Evolutionary conservation across 2,888 invertebrate species (phyloP), one percentile per base, ranked within the genome.

Genomic region (Chrysolina haemoptera): DNA sequence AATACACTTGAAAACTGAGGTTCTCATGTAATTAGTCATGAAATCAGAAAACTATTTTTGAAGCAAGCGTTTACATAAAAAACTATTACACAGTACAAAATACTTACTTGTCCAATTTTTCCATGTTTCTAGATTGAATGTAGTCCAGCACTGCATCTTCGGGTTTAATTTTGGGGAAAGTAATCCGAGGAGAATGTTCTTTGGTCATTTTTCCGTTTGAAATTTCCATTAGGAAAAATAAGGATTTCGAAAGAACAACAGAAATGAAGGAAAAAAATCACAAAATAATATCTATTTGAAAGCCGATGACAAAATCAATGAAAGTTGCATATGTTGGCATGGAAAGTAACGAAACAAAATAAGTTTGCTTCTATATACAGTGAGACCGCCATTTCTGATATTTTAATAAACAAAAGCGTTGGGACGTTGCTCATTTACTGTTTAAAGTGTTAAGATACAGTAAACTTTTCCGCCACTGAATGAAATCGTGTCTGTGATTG

Each of bases 61-160:
- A 35, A 35, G 8, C 35, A 35, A 35, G 35, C 0, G 8, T 8
- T 35, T 35, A 35, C 35, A 35, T 35, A 35, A 8, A 35, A 35
- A 35, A 35, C 27, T 27, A 27, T 27, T 27, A 35, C 35, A 5
- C 27, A 35, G 5, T 27, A 27, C n/a, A 27, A n/a, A 16, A 20
- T 59, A 75, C 72, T 70, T 70, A 76, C 76, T 71, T 70, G 27
- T 67, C 62, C n/a, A 74, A 50, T 41, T 65, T 74, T 3, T 68
- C 27, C n/a, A 77, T 64, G 14, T 65, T 43, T 53, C 73, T 67
- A 4, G 77, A 77, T 43, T 66, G 43, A n/a, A 48, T 72, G 18
- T 70, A 73, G 11, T 77, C 73, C 20, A 53, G 48, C 12, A 73
- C 77, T 6, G 27, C 59, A 35, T 77, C 64, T 53, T 77, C 73